Percentiles rank a stretch among this genome's conserved stretches.
These are phyloP conservation scores for Leptobrachium leishanense DNA, from an alignment of 2,113 vertebrate species.

Conservation along the genomic window DNA sequence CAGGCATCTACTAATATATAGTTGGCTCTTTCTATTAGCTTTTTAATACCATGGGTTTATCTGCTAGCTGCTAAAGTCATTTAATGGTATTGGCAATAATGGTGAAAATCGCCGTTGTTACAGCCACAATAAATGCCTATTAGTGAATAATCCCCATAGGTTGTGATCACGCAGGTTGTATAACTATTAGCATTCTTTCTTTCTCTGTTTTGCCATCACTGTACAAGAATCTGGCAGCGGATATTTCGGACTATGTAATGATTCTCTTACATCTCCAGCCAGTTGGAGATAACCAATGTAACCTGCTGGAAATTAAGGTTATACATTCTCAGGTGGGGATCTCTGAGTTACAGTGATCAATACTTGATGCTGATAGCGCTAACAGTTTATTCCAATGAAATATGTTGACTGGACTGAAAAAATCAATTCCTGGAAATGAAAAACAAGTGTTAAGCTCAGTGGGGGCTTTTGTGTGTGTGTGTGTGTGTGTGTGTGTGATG, in stretches of 20 bases:
- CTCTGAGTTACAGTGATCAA: slow-evolving; percentile 64
- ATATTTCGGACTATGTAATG: slow-evolving; percentile 58
- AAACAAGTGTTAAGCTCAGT: slow-evolving; percentile 63
- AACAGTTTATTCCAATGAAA: slow-evolving; percentile 64
- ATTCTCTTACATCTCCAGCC: slow-evolving; percentile 56
- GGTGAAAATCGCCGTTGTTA: too few relatives aligned
- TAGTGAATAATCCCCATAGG: too few relatives aligned
- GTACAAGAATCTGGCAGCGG: slow-evolving; percentile 43
- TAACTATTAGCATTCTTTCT: slow-evolving; percentile 44
- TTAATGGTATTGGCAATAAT: too few relatives aligned
- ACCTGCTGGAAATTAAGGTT: slow-evolving; percentile 67
- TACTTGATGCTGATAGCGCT: slow-evolving; percentile 66
- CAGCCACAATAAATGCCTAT: too few relatives aligned
- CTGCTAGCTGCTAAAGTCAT: too few relatives aligned
- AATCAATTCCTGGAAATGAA: slow-evolving; percentile 68
- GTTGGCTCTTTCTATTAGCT: too few relatives aligned
- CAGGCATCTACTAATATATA: too few relatives aligned
- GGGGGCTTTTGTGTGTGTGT: too few relatives aligned
- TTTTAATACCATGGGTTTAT: too few relatives aligned
- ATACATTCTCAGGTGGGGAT: slow-evolving; percentile 64
- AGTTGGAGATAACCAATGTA: slow-evolving; percentile 59
- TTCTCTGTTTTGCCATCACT: slow-evolving; percentile 50
- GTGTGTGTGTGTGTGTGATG: slow-evolving; percentile 50
- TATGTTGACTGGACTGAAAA: slow-evolving; percentile 56
- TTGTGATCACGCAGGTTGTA: too few relatives aligned